phyloP scores from a whole-genome alignment of 2,888 invertebrate genomes.

The Stenichneumon culpator region DNA sequence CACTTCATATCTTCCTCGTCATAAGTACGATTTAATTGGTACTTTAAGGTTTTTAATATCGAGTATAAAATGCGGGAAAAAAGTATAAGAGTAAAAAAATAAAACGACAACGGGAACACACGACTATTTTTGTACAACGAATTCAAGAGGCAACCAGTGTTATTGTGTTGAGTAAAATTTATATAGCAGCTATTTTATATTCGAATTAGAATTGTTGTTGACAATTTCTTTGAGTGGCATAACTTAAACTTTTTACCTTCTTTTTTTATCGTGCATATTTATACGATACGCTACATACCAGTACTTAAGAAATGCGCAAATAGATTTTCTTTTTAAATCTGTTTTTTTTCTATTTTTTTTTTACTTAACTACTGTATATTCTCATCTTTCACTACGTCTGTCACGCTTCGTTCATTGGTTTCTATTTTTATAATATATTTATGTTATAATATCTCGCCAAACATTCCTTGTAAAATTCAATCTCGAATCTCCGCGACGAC shows the following conservation, averaged over 20 bases:
- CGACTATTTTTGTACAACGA: constrained; percentile 59
- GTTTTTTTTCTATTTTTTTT: not conserved
- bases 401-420: constrained; percentile 46
- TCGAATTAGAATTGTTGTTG: constrained; percentile 53
- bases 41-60: constrained; percentile 4
- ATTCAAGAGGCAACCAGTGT: constrained; percentile 52
- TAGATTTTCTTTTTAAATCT: too few relatives aligned
- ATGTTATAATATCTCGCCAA: constrained; percentile 46
- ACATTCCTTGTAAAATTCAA: constrained; percentile 63
- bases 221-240: constrained; percentile 23
- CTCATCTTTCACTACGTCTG: constrained; percentile 18
- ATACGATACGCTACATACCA: constrained; percentile 48
- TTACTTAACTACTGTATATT: constrained; percentile 48
- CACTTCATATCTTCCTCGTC: constrained; percentile 22
- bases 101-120: constrained; percentile 28
- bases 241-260: constrained; percentile 10
- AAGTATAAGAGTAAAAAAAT: not conserved
- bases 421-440: constrained; percentile 25
- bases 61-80: constrained; percentile 25
- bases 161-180: constrained; percentile 32
- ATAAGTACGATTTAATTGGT: constrained; percentile 23
- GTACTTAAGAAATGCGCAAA: constrained; percentile 57
- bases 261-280: constrained; percentile 21
- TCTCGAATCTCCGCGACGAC: constrained; percentile 45
- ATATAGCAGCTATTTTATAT: constrained; percentile 37